Evolutionary conservation across 2,888 invertebrate genomes (phyloP).

Genomic region (Athetis lepigone): DNA sequence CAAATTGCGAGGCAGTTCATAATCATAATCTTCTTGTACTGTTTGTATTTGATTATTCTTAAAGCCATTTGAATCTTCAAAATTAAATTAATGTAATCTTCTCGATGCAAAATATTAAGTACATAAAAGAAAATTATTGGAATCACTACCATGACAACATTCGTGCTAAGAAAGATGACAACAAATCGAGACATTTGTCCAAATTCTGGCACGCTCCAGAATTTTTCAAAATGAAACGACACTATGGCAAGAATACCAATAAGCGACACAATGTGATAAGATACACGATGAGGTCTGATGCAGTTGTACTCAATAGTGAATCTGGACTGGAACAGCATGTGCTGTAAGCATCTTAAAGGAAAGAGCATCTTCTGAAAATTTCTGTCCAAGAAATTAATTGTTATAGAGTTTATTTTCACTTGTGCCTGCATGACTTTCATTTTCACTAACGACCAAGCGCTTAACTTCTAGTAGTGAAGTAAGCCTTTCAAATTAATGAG

Average conservation of each 20-base stretch:
- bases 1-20: background rate
- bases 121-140: no score
- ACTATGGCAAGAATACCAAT: constrained; percentile 5
- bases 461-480: no score
- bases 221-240: background rate
- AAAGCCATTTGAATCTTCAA: no score
- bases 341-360: constrained; percentile 7
- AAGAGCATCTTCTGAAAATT: constrained; percentile 22
- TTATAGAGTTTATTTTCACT: background rate
- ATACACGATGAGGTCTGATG: constrained; percentile 15
- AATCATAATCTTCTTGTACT: background rate
- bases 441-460: background rate
- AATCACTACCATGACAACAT: no score
- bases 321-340: constrained; percentile 19
- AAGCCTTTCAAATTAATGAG: no score
- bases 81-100: no score
- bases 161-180: no score
- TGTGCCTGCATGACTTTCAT: background rate
- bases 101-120: no score
- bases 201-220: no score
- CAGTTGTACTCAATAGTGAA: constrained; percentile 25
- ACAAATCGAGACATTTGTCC: background rate
- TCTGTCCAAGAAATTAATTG: constrained; percentile 26
- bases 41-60: background rate
- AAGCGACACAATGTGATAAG: constrained; percentile 15